phyloP scores from a whole-genome alignment of 2,888 invertebrate species.

The Diaperis boleti region DNA sequence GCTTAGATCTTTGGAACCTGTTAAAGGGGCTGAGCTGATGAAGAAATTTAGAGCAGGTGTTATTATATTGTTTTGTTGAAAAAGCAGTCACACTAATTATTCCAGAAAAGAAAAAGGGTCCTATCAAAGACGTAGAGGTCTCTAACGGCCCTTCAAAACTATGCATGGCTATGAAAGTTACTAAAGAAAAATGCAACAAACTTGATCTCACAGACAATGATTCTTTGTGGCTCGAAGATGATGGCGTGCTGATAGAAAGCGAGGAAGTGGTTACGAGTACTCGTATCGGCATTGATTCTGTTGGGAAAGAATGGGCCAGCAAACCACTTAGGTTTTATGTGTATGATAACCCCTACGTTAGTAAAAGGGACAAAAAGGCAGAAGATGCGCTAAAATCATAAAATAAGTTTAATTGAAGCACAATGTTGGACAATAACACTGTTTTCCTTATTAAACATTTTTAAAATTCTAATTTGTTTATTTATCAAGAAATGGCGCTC shows the following conservation, averaged over 20 bases:
- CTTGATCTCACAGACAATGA: slow-evolving; percentile 68
- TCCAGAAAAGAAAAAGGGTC: slow-evolving; percentile 18
- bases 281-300: slow-evolving; percentile 75
- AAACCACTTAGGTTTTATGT: slow-evolving; percentile 76
- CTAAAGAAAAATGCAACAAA: slow-evolving; percentile 70
- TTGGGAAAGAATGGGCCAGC: slow-evolving; percentile 72
- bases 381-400: slow-evolving; percentile 57
- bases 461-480: slow-evolving; percentile 1
- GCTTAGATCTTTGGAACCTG: slow-evolving; percentile 75
- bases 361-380: slow-evolving; percentile 70
- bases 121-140: slow-evolving; percentile 68
- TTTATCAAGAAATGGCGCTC: slow-evolving; percentile 16
- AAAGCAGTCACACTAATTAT: background rate
- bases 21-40: slow-evolving; percentile 73
- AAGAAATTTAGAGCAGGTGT: slow-evolving; percentile 55
- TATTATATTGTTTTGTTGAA: background rate
- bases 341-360: slow-evolving; percentile 69
- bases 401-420: background rate
- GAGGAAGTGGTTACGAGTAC: slow-evolving; percentile 67
- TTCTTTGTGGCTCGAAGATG: slow-evolving; percentile 67
- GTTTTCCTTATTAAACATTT: no score
- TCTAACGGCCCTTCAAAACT: slow-evolving; percentile 81
- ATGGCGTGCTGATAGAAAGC: slow-evolving; percentile 50
- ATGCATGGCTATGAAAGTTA: slow-evolving; percentile 74
- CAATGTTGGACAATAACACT: no score